Evolutionary conservation across 2,888 invertebrate genomes (phyloP).

Genomic region (Hedya salicella): DNA sequence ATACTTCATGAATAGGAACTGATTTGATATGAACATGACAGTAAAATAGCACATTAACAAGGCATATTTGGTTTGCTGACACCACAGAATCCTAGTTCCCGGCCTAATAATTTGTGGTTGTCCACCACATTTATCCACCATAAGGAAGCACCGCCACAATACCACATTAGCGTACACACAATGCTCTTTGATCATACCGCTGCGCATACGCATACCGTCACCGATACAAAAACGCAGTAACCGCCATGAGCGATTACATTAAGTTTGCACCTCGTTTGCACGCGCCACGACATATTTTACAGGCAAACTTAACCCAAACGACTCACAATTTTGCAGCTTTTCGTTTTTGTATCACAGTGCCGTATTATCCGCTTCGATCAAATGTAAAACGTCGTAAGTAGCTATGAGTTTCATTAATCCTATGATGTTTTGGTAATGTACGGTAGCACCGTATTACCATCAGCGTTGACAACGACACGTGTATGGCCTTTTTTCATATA

Average conservation of each 20-base stretch:
- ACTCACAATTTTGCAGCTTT: not conserved
- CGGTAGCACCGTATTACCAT: slow-evolving; percentile 6
- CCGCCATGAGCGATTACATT: not conserved
- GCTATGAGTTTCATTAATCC: not conserved
- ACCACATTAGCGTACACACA: slow-evolving; percentile 39
- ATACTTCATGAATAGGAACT: no score
- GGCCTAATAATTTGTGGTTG: slow-evolving; percentile 22
- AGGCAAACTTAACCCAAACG: not conserved
- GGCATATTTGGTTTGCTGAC: not conserved
- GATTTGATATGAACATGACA: no score
- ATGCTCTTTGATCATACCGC: slow-evolving; percentile 33
- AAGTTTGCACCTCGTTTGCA: not conserved
- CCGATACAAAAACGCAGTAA: not conserved
- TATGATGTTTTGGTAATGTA: slow-evolving; percentile 9
- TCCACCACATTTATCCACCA: not conserved
- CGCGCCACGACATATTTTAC: not conserved
- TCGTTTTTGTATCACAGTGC: not conserved
- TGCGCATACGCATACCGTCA: slow-evolving; percentile 4
- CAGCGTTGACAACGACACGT: slow-evolving; percentile 34
- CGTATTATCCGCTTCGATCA: not conserved
- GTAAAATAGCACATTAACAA: not conserved
- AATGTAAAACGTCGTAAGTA: not conserved
- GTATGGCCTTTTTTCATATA: slow-evolving; percentile 30
- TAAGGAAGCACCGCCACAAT: slow-evolving; percentile 37
- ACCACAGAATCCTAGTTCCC: slow-evolving; percentile 6